A percentile compares a stretch with the other conserved stretches of the same genome.
Conservation (phyloP, 2,797 vertebrate species). For the Callimico goeldii region DNA sequence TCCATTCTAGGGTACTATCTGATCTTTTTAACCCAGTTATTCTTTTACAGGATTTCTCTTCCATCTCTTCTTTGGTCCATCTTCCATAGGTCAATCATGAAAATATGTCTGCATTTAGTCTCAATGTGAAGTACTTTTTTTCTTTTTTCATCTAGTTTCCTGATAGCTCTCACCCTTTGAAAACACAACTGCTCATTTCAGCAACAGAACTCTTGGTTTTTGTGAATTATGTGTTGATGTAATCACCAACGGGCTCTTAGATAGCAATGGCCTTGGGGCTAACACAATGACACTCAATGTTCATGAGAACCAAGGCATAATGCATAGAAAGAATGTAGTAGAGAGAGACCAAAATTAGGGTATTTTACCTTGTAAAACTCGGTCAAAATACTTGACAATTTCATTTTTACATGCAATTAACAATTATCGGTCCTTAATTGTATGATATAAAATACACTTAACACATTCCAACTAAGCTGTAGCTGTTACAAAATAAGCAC, state of each 20-base stretch:
- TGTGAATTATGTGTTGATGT: slow-evolving; percentile 56
- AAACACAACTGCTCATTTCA: slow-evolving; percentile 49
- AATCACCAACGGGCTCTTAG: slow-evolving; percentile 46
- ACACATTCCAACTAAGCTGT: slow-evolving; percentile 54
- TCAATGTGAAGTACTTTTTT: slow-evolving; percentile 59
- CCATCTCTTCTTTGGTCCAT: slow-evolving; percentile 75
- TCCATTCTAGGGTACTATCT: slow-evolving; percentile 53
- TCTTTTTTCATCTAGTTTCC: slow-evolving; percentile 55
- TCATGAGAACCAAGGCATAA: slow-evolving; percentile 59
- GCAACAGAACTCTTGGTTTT: slow-evolving; percentile 49
- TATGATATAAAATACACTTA: slow-evolving; percentile 43
- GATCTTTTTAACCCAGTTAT: slow-evolving; percentile 60
- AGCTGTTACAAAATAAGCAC: slow-evolving; percentile 54
- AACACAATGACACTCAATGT: slow-evolving; percentile 52
- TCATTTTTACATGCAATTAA: slow-evolving; percentile 76
- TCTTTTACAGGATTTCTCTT: slow-evolving; percentile 64
- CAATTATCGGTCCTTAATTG: slow-evolving; percentile 34
- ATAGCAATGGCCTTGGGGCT: slow-evolving; percentile 40
- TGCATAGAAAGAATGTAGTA: slow-evolving; percentile 55
- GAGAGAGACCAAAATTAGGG: slow-evolving; percentile 41
- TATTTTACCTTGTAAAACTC: slow-evolving; percentile 43
- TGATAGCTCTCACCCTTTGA: slow-evolving; percentile 54
- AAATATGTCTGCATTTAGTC: slow-evolving; percentile 51
- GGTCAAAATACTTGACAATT: slow-evolving; percentile 60
- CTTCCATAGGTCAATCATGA: slow-evolving; percentile 60